Evolutionary conservation across 1,140 invertebrate genomes (phyloP), one percentile per base, ranked within the genome.

Genomic region (Druon quercuslanigerum): DNA sequence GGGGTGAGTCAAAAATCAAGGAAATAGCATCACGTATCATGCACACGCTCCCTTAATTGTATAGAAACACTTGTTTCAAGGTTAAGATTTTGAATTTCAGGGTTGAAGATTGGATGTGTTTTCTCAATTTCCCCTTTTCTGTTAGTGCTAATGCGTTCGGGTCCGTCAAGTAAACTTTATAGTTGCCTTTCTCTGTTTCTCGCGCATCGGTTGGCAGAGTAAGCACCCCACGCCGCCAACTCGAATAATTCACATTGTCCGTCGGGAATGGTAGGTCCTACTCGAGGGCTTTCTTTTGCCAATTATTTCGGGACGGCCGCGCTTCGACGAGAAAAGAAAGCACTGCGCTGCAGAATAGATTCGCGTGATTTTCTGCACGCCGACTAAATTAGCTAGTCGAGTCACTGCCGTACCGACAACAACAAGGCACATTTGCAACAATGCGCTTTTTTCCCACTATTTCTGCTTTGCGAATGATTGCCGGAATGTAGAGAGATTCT

Each of bases 181-280:
- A 66, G n/a, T 66, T 66, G 33, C 6, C 57, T 66, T 66, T 66
- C 20, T 13, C 40, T 66, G 60, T 66, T 46, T 40, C 60, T 66
- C 25, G 60, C 25, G 60, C 60, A 40, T 66, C 60, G 60, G 60
- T 60, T 60, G 57, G 57, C 57, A 66, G 84, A 77, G 84, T 80
- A 76, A 56, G 79, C 82, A 84, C 87, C 87, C 87, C 83, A 87
- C 88, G 84, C 89, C 89, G 87, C 84, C 88, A 87, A 87, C 88
- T 90, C 88, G 86, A 91, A 91, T 90, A 91, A 91, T 91, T 91
- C 88, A 91, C 90, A 91, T 91, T 91, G 90, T 91, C 90, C 88
- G 90, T 89, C 89, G 88, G 88, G 87, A 89, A 88, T 87, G 87
- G 86, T 86, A 81, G 84, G 76, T 84, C 71, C 79, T 54, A 82